A percentile compares a stretch with the other conserved stretches of the same genome.
Evolutionary conservation across 2,113 vertebrate genomes (phyloP).

Genomic region (Odobenus rosmarus): DNA sequence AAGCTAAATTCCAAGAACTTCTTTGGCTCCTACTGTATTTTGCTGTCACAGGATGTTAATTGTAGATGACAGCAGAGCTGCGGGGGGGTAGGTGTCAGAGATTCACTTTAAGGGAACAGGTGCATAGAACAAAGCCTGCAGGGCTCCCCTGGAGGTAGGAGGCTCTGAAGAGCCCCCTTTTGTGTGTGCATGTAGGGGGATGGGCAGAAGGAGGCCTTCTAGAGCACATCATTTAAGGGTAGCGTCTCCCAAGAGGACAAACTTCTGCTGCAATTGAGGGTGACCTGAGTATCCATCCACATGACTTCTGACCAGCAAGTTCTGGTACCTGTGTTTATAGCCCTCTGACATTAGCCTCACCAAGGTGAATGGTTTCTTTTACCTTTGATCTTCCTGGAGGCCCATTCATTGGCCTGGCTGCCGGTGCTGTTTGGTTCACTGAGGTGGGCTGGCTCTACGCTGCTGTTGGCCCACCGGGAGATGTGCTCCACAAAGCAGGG

Average conservation of each 20-base stretch:
- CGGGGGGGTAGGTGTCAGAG: too few relatives aligned
- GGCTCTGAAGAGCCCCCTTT: not conserved
- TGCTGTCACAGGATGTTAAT: not conserved
- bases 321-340: not conserved
- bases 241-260: not conserved
- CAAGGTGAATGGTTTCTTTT: not conserved
- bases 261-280: not conserved
- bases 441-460: conserved; percentile 87
- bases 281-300: too few relatives aligned
- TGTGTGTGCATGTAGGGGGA: not conserved
- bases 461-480: conserved; percentile 88
- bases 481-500: conserved; percentile 84
- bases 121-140: not conserved
- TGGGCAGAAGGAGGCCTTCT: not conserved
- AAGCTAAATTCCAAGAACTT: not conserved
- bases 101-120: not conserved
- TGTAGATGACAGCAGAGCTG: not conserved
- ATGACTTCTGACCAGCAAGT: not conserved
- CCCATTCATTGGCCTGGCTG: conserved; percentile 68
- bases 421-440: conserved; percentile 79
- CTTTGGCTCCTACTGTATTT: not conserved
- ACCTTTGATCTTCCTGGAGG: conserved; percentile 78
- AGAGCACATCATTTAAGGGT: not conserved
- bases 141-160: too few relatives aligned
- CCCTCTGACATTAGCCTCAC: fast-evolving